Percentiles rank a stretch among this genome's conserved stretches.
These are phyloP conservation scores for Dryomyza anilis DNA, from an alignment of 2,888 invertebrate species.

Conservation along the genomic window DNA sequence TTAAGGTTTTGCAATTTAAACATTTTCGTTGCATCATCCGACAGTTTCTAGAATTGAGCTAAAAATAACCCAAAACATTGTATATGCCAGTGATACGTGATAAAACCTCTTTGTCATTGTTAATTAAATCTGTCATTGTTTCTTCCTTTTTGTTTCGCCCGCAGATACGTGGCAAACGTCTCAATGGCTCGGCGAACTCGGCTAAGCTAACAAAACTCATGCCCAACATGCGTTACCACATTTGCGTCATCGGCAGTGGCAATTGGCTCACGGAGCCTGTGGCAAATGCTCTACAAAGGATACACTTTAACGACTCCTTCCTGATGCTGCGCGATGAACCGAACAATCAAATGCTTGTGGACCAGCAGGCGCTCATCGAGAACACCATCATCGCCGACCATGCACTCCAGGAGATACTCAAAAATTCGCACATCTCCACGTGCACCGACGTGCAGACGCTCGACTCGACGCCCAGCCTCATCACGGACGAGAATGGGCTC, in stretches of 20 bases:
- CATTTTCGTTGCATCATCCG: too few relatives aligned
- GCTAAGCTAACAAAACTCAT: slow-evolving; percentile 76
- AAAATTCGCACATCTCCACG: slow-evolving; percentile 75
- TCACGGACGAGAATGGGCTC: slow-evolving; percentile 64
- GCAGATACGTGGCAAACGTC: slow-evolving; percentile 77
- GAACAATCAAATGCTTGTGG: slow-evolving; percentile 9
- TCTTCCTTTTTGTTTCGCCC: slow-evolving; percentile 5
- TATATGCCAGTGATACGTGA: too few relatives aligned
- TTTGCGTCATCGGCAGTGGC: slow-evolving; percentile 87
- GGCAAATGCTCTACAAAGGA: slow-evolving; percentile 53
- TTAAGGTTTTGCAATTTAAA: too few relatives aligned
- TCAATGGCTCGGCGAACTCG: slow-evolving; percentile 76
- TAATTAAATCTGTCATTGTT: neutral
- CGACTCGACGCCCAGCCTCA: slow-evolving; percentile 71
- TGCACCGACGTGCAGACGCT: slow-evolving; percentile 79
- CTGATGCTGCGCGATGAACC: slow-evolving; percentile 43
- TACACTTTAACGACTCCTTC: slow-evolving; percentile 55
- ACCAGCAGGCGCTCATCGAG: slow-evolving; percentile 46
- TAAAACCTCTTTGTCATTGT: too few relatives aligned
- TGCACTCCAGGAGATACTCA: slow-evolving; percentile 65
- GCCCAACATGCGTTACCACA: slow-evolving; percentile 80
- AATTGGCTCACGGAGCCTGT: slow-evolving; percentile 68
- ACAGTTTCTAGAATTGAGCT: too few relatives aligned
- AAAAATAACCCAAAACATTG: too few relatives aligned
- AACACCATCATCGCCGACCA: slow-evolving; percentile 68